These are phyloP conservation scores for Acipenser oxyrinchus DNA, from an alignment of 2,797 vertebrate species.

Conservation along the genomic window DNA sequence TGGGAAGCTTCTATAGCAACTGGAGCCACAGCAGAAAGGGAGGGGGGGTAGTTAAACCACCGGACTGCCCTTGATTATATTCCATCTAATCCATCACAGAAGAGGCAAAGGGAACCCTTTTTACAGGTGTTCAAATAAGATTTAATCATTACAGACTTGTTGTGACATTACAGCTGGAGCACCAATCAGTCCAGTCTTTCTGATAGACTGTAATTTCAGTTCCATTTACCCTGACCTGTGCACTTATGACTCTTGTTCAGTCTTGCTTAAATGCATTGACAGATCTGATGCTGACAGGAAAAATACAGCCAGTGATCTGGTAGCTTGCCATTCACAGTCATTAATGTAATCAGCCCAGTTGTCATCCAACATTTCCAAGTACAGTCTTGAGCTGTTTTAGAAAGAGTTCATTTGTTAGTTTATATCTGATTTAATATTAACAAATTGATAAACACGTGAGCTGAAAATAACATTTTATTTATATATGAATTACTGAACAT, in stretches of 20 bases:
- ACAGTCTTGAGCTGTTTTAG: not conserved
- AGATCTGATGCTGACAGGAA: not conserved
- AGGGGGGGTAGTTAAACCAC: not conserved
- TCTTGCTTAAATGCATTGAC: not conserved
- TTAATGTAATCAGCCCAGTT: constrained; percentile 6
- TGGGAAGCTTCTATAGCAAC: too few species aligned
- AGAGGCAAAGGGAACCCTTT: not conserved
- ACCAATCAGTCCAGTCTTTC: not conserved
- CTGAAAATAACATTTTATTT: too few species aligned
- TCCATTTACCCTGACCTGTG: constrained; percentile 2
- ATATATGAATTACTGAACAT: too few species aligned
- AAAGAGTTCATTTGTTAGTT: too few species aligned
- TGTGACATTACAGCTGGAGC: not conserved
- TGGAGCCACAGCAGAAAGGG: not conserved
- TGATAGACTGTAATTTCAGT: not conserved
- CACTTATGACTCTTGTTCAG: not conserved
- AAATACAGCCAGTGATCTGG: constrained; percentile 3
- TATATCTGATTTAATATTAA: too few species aligned
- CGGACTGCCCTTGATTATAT: not conserved
- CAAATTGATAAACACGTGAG: too few species aligned
- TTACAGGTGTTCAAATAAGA: constrained; percentile 11
- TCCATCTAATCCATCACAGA: constrained; percentile 7
- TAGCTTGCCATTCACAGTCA: constrained; percentile 6
- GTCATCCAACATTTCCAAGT: constrained; percentile 8
- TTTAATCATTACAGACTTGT: not conserved